A percentile compares a stretch with the other conserved stretches of the same genome.
Conservation (phyloP, 2,113 vertebrate genomes). For the Entomyzon cyanotis region DNA sequence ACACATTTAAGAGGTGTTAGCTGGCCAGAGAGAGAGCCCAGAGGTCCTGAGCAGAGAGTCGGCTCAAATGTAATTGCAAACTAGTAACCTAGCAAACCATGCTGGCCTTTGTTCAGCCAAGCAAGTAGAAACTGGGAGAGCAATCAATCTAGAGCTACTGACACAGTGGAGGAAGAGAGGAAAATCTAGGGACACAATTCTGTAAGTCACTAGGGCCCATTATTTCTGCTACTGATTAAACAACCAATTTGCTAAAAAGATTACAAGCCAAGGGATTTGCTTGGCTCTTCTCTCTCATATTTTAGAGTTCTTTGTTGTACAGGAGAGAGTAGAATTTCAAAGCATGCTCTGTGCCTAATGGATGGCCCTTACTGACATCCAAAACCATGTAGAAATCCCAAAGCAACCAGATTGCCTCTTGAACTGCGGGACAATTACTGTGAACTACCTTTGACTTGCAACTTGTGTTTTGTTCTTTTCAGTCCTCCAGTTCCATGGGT, state of each 20-base stretch:
- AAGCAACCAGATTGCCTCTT: not conserved
- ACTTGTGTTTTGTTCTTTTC: not conserved
- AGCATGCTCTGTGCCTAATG: not conserved
- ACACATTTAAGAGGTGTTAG: not conserved
- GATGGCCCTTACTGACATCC: not conserved
- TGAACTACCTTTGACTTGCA: not conserved
- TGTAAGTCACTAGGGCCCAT: not conserved
- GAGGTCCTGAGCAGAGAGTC: not conserved
- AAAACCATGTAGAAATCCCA: not conserved
- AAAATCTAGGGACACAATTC: not conserved
- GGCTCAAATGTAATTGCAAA: not conserved
- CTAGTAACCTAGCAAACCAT: not conserved
- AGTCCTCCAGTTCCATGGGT: not conserved
- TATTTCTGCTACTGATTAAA: not conserved
- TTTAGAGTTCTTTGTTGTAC: not conserved
- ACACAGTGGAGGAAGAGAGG: not conserved
- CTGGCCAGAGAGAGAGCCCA: not conserved
- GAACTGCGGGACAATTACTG: not conserved
- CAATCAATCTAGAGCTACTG: not conserved
- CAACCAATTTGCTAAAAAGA: not conserved
- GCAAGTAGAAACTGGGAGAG: not conserved
- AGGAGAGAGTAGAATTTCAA: not conserved
- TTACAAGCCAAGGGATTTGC: not conserved
- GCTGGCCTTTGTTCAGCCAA: not conserved
- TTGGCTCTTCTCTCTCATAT: rapidly evolving